Conservation (phyloP, 1,140 invertebrate species). For the Amyelois transitella region DNA sequence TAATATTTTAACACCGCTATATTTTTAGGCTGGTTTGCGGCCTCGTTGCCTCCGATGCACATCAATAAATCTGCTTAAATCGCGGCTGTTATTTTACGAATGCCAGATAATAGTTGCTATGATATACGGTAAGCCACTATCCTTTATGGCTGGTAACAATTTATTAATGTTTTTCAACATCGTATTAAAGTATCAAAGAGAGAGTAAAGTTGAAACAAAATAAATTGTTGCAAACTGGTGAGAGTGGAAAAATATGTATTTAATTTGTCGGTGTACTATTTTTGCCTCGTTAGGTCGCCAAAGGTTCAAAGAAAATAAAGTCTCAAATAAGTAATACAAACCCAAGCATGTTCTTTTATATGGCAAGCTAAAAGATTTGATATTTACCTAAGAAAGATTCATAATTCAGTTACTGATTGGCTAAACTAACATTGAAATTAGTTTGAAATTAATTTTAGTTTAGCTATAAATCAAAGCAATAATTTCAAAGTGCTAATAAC, state of each 20-base stretch:
- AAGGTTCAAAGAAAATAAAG: background rate
- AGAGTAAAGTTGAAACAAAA: conserved; percentile 3
- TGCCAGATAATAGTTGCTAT: conserved; percentile 34
- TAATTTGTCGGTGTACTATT: background rate
- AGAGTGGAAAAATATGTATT: background rate
- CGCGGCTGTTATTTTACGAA: conserved; percentile 33
- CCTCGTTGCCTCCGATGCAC: conserved; percentile 14
- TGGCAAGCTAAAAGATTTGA: too few species aligned
- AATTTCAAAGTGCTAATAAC: too few species aligned
- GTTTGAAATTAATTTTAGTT: too few species aligned
- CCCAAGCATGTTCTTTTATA: too few species aligned
- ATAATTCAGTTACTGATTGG: too few species aligned
- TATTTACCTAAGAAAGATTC: too few species aligned
- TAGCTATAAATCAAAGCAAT: too few species aligned
- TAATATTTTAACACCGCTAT: conserved; percentile 8
- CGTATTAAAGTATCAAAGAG: conserved; percentile 33
- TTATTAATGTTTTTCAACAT: conserved; percentile 37
- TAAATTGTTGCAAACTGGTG: background rate
- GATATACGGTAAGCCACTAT: conserved; percentile 34
- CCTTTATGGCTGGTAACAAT: conserved; percentile 32
- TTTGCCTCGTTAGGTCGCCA: background rate
- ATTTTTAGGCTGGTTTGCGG: conserved; percentile 15
- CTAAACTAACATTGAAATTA: too few species aligned
- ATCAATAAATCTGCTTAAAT: conserved; percentile 32
- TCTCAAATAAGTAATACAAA: too few species aligned